These are phyloP conservation scores for Xestia rhomboidea DNA, from an alignment of 2,888 invertebrate species.

Conservation along the genomic window DNA sequence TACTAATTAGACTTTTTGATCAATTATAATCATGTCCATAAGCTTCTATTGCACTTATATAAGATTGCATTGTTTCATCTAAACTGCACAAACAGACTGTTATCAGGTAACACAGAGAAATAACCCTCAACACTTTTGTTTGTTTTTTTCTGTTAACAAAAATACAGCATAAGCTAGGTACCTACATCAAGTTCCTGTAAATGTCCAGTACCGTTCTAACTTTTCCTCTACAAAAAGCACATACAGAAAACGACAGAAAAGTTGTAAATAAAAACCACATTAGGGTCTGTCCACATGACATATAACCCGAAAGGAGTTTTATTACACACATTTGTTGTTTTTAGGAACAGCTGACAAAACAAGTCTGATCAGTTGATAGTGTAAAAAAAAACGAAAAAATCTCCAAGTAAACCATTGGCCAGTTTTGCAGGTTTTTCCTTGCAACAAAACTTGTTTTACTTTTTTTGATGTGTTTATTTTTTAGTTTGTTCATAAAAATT, in stretches of 20 bases:
- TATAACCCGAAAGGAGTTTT: slow-evolving; percentile 5
- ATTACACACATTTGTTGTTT: background rate
- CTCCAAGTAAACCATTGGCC: background rate
- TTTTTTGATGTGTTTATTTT: background rate
- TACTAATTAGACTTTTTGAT: background rate
- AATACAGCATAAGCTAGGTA: background rate
- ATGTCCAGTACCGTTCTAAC: background rate
- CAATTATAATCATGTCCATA: background rate
- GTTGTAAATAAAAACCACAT: slow-evolving; percentile 15
- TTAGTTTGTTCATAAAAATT: background rate
- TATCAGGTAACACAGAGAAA: background rate
- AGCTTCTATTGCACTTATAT: background rate
- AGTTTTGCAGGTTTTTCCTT: background rate
- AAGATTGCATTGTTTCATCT: background rate
- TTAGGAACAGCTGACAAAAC: slow-evolving; percentile 20
- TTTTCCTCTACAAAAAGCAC: background rate
- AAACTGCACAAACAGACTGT: background rate
- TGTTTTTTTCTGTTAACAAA: background rate
- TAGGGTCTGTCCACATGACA: background rate
- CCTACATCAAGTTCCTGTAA: background rate
- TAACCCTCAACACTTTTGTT: background rate
- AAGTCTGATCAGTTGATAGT: background rate
- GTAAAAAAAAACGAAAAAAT: slow-evolving; percentile 1
- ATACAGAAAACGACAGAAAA: slow-evolving; percentile 3
- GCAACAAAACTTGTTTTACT: background rate